Conservation (phyloP, 2,888 invertebrate species). For the Caenorhabditis sp. region DNA sequence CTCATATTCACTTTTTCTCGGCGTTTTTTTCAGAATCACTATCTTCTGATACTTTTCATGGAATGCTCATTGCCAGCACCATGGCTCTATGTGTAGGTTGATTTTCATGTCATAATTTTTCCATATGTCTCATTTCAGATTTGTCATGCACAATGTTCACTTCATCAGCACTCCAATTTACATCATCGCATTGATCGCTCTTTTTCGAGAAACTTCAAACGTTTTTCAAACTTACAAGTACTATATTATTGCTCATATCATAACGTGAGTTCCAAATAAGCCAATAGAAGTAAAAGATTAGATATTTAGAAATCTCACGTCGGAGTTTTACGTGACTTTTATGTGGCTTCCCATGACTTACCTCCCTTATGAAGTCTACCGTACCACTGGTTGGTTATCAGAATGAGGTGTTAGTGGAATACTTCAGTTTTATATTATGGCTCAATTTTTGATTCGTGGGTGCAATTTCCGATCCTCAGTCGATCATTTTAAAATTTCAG, state of each 20-base stretch:
- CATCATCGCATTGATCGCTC: background rate
- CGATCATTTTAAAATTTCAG: conserved; percentile 33
- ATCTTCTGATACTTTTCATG: background rate
- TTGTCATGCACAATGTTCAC: conserved; percentile 30
- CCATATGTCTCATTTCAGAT: conserved; percentile 5
- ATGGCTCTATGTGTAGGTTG: conserved; percentile 5
- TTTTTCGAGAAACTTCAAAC: conserved; percentile 12
- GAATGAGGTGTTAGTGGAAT: conserved; percentile 31
- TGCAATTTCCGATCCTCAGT: too few species aligned
- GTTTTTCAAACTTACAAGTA: conserved; percentile 31
- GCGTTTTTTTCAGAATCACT: too few species aligned
- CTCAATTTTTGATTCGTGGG: conserved; percentile 6
- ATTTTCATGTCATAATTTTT: background rate
- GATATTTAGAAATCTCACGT: conserved; percentile 21
- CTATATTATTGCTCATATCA: conserved; percentile 27
- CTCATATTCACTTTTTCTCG: too few species aligned
- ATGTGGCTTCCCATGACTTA: conserved; percentile 35
- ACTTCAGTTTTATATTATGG: conserved; percentile 18
- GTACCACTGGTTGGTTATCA: conserved; percentile 11
- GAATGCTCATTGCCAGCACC: conserved; percentile 21
- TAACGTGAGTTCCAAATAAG: conserved; percentile 15
- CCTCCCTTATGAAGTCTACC: conserved; percentile 15
- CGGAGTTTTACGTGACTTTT: conserved; percentile 31
- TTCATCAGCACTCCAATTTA: conserved; percentile 33
- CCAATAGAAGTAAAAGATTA: background rate